phyloP scores from a whole-genome alignment of 2,113 vertebrate species.

The Nyctereutes procyonoides region DNA sequence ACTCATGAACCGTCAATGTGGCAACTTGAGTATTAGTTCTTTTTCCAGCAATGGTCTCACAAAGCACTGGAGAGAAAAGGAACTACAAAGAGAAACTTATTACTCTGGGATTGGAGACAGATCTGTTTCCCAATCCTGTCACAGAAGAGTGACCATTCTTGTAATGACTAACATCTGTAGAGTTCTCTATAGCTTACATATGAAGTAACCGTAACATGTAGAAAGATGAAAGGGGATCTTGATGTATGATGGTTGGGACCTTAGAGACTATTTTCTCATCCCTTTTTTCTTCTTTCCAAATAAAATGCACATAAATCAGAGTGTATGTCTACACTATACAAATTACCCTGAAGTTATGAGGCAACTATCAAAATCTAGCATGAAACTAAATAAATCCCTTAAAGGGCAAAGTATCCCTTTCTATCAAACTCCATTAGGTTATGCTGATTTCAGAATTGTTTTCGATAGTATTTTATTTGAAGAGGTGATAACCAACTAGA shows the following conservation, averaged over 20 bases:
- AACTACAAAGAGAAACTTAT: slow-evolving; percentile 38
- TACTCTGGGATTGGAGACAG: slow-evolving; percentile 37
- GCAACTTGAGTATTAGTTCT: not conserved
- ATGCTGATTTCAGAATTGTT: slow-evolving; percentile 33
- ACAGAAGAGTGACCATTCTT: not conserved
- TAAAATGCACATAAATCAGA: slow-evolving; percentile 66
- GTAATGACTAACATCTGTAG: slow-evolving; percentile 54
- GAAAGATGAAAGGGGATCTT: slow-evolving; percentile 66
- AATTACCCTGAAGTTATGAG: slow-evolving; percentile 31
- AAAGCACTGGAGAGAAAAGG: not conserved
- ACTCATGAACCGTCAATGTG: not conserved
- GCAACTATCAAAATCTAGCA: slow-evolving; percentile 48
- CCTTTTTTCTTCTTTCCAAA: slow-evolving; percentile 2
- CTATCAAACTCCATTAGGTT: not conserved
- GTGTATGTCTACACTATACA: slow-evolving; percentile 24
- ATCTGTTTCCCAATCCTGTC: slow-evolving; percentile 46
- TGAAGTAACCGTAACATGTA: slow-evolving; percentile 51
- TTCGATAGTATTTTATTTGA: slow-evolving; percentile 49
- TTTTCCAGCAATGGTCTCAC: slow-evolving; percentile 21
- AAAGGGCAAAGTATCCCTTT: not conserved
- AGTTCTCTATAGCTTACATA: slow-evolving; percentile 3
- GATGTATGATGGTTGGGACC: slow-evolving; percentile 25
- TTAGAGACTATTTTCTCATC: slow-evolving; percentile 36
- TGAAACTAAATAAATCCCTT: slow-evolving; percentile 44
- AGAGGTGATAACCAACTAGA: not conserved